Evolutionary conservation across 2,888 invertebrate genomes (phyloP).

Genomic region (Ischnus inquisitorius): DNA sequence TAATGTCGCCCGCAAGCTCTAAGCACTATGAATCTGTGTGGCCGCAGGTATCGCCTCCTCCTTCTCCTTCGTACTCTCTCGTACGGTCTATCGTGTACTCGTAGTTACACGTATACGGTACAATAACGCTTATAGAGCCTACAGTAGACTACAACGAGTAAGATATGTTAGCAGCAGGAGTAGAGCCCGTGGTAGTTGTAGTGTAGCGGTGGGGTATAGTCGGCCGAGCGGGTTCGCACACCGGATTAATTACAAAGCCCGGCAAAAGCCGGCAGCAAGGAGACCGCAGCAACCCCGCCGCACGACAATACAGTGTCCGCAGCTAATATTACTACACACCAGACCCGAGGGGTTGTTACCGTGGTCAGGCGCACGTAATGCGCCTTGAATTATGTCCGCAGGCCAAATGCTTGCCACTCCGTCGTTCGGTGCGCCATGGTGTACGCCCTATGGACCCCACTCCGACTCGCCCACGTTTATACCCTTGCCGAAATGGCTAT

Average conservation of each 20-base stretch:
- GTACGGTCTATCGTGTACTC: slow-evolving; percentile 36
- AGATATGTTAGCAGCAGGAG: slow-evolving; percentile 44
- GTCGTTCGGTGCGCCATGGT: slow-evolving; percentile 8
- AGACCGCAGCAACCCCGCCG: slow-evolving; percentile 71
- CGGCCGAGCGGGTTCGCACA: slow-evolving; percentile 64
- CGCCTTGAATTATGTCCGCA: slow-evolving; percentile 71
- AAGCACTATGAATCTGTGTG: slow-evolving; percentile 66
- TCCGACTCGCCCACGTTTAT: slow-evolving; percentile 38
- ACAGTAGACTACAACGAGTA: slow-evolving; percentile 50
- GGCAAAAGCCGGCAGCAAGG: slow-evolving; percentile 73
- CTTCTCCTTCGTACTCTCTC: slow-evolving; percentile 29
- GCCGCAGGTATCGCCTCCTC: slow-evolving; percentile 49
- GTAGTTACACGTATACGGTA: slow-evolving; percentile 18
- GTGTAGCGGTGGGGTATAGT: slow-evolving; percentile 52
- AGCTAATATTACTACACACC: slow-evolving; percentile 73
- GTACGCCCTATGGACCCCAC: slow-evolving; percentile 2
- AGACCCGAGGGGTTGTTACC: slow-evolving; percentile 61
- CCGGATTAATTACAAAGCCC: slow-evolving; percentile 75
- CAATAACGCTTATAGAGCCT: slow-evolving; percentile 44
- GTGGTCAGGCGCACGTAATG: slow-evolving; percentile 68
- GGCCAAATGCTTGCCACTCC: slow-evolving; percentile 61
- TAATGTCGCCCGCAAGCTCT: slow-evolving; percentile 69
- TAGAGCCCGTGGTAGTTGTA: slow-evolving; percentile 3
- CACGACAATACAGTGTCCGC: slow-evolving; percentile 74
- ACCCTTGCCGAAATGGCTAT: slow-evolving; percentile 45